Evolutionary conservation across 2,888 invertebrate species (phyloP).

Genomic region (Exephanes ischioxanthus): DNA sequence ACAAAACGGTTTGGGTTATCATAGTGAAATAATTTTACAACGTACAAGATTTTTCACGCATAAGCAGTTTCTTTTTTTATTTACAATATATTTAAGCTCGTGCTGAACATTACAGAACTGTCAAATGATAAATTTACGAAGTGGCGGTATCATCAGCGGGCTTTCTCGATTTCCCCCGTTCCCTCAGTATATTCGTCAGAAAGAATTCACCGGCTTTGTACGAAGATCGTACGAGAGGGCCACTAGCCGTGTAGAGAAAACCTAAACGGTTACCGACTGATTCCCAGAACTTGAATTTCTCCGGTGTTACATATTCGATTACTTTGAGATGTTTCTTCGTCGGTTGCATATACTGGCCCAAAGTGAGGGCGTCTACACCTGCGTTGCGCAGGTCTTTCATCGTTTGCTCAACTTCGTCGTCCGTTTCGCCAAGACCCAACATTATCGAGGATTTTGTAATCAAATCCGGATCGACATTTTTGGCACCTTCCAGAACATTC

Average conservation of each 20-base stretch:
- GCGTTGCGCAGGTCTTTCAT: constrained; percentile 93
- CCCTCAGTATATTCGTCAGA: constrained; percentile 91
- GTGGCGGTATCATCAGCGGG: constrained; percentile 54
- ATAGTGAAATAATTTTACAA: not conserved
- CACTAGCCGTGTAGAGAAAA: constrained; percentile 98
- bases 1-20: constrained; percentile 38
- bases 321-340: constrained; percentile 98
- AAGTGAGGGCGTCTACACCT: constrained; percentile 97
- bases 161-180: constrained; percentile 70
- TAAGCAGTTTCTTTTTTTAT: constrained; percentile 20
- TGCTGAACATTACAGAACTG: constrained; percentile 35
- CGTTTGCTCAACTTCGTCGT: constrained; percentile 94
- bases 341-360: constrained; percentile 99
- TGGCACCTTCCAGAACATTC: constrained; percentile 92
- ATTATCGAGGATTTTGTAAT: constrained; percentile 99
- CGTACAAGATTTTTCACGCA: constrained; percentile 24
- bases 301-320: constrained; percentile 98
- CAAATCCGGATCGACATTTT: constrained; percentile 91
- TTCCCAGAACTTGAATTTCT: constrained; percentile 96
- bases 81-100: constrained; percentile 20
- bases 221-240: constrained; percentile 98
- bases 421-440: constrained; percentile 97
- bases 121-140: constrained; percentile 40
- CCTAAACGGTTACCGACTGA: constrained; percentile 92
- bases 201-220: constrained; percentile 99